A percentile compares a stretch with the other conserved stretches of the same genome.
phyloP scores from a whole-genome alignment of 2,797 vertebrate species.

The Rhinichthys osculus region DNA sequence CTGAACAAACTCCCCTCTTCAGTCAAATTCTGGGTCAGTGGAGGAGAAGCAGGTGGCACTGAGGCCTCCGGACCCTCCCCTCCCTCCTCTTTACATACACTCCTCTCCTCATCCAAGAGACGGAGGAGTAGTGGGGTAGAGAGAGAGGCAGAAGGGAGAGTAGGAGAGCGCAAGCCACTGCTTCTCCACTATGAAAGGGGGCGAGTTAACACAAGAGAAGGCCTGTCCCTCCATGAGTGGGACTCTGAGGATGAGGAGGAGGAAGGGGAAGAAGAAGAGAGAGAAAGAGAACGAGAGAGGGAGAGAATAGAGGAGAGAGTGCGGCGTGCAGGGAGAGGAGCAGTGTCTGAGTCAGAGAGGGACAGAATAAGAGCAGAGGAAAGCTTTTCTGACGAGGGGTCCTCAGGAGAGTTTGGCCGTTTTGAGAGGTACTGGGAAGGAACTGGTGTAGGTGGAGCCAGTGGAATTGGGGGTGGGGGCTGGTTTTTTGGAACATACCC shows the following conservation, averaged over 20 bases:
- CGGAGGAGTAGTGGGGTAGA: slow-evolving; percentile 76
- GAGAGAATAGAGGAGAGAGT: slow-evolving; percentile 66
- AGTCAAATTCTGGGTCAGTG: slow-evolving; percentile 83
- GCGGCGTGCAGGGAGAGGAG: slow-evolving; percentile 70
- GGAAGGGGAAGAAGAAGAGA: slow-evolving; percentile 69
- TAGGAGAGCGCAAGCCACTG: slow-evolving; percentile 79
- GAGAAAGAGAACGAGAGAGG: slow-evolving; percentile 66
- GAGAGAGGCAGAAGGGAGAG: slow-evolving; percentile 71
- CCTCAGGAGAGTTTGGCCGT: slow-evolving; percentile 81
- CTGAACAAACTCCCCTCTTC: slow-evolving; percentile 83
- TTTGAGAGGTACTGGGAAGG: slow-evolving; percentile 85
- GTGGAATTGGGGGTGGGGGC: slow-evolving; percentile 79
- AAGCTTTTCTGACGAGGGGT: slow-evolving; percentile 77
- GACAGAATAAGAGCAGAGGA: slow-evolving; percentile 74
- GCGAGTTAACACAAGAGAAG: slow-evolving; percentile 80
- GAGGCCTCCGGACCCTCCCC: slow-evolving; percentile 69
- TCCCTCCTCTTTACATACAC: slow-evolving; percentile 77
- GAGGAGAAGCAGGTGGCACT: slow-evolving; percentile 65
- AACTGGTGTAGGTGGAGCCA: slow-evolving; percentile 66
- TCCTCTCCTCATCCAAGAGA: slow-evolving; percentile 77
- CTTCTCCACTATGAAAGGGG: slow-evolving; percentile 81
- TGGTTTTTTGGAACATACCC: slow-evolving; percentile 86
- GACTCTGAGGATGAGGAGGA: slow-evolving; percentile 79
- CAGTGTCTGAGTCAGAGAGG: slow-evolving; percentile 79
- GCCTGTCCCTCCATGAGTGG: slow-evolving; percentile 83